Percentiles rank a stretch among this genome's conserved stretches.
These are phyloP conservation scores for Stichopus chloronotus DNA, from an alignment of 35 echinoderm and acorn worm genomes.

Conservation along the genomic window DNA sequence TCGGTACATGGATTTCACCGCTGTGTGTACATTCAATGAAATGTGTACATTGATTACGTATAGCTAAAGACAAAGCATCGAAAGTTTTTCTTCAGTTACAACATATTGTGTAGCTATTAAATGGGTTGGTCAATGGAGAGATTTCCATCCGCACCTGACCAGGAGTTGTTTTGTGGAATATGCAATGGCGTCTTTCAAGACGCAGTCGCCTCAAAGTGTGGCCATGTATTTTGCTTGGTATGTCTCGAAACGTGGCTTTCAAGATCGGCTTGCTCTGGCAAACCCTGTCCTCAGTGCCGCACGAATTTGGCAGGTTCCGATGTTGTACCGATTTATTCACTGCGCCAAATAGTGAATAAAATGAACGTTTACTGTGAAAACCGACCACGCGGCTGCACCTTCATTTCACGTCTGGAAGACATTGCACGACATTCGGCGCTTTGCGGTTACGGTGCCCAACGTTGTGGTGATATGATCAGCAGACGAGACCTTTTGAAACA, in stretches of 20 bases:
- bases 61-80: too few relatives aligned
- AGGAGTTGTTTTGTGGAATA: conserved; percentile 91
- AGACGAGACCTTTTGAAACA: conserved; percentile 73
- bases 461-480: conserved; percentile 66
- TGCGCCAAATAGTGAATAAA: conserved; percentile 83
- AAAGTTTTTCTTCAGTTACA: too few relatives aligned
- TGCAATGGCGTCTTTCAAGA: conserved; percentile 78
- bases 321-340: conserved; percentile 84
- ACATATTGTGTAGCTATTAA: neutral
- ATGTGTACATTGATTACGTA: too few relatives aligned
- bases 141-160: conserved; percentile 76
- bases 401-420: conserved; percentile 72
- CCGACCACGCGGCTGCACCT: conserved; percentile 72
- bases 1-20: too few relatives aligned
- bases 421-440: conserved; percentile 55
- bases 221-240: conserved; percentile 83
- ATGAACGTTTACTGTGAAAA: conserved; percentile 76
- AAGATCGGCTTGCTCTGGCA: conserved; percentile 66
- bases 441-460: conserved; percentile 80
- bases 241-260: conserved; percentile 91
- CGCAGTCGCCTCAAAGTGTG: conserved; percentile 83
- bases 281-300: conserved; percentile 88
- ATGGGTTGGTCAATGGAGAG: conserved; percentile 85
- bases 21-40: too few relatives aligned
- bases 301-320: conserved; percentile 58